Evolutionary conservation across 2,888 invertebrate genomes (phyloP).

Genomic region (Fragum fragum): DNA sequence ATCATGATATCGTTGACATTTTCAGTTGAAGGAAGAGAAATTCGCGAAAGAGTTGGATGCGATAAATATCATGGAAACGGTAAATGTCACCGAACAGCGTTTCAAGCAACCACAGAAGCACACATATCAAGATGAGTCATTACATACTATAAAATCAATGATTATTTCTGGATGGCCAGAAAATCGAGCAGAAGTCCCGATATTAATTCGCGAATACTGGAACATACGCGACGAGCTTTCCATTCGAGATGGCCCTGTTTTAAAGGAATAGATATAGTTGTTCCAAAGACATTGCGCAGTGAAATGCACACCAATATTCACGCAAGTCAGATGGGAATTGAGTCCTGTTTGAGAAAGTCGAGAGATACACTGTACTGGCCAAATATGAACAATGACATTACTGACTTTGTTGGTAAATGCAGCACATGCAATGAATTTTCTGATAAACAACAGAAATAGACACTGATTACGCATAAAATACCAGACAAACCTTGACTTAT

Average conservation of each 20-base stretch:
- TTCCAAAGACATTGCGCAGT: conserved; percentile 33
- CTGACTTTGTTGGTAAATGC: conserved; percentile 47
- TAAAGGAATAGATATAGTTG: conserved; percentile 32
- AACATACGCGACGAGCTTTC: conserved; percentile 21
- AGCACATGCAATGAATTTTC: conserved; percentile 37
- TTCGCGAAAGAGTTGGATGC: neutral
- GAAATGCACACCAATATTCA: conserved; percentile 31
- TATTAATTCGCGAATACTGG: conserved; percentile 24
- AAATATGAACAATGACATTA: conserved; percentile 43
- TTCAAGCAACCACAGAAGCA: conserved; percentile 2
- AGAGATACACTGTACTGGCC: conserved; percentile 55
- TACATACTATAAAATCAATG: conserved; percentile 10
- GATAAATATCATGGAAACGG: neutral
- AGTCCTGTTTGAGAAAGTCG: conserved; percentile 27
- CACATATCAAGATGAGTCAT: conserved; percentile 15
- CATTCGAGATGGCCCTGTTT: conserved; percentile 31
- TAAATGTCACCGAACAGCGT: conserved; percentile 6
- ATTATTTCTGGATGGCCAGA: conserved; percentile 15
- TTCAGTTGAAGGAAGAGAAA: neutral
- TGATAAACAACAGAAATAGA: conserved; percentile 48
- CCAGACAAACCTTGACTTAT: conserved; percentile 47
- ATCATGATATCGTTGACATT: neutral
- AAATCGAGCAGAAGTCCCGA: conserved; percentile 8
- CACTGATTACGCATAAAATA: conserved; percentile 43
- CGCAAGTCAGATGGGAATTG: conserved; percentile 26